phyloP scores from a whole-genome alignment of 2,113 vertebrate genomes.

The Sardina pilchardus region DNA sequence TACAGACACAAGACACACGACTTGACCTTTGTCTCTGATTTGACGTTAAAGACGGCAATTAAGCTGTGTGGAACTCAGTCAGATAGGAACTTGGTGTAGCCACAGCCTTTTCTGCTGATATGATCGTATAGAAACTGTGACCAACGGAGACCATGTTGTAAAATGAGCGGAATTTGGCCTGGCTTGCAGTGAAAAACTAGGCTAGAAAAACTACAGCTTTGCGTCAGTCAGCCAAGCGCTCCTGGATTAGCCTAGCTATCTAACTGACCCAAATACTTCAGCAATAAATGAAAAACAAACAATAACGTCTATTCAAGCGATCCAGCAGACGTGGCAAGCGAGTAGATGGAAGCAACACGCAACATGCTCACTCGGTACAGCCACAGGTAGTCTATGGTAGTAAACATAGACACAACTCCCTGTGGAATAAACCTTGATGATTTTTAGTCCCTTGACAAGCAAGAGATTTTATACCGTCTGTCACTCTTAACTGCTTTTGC shows the following conservation, averaged over 20 bases:
- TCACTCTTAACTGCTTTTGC: not conserved
- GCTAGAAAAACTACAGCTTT: not conserved
- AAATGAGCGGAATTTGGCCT: not conserved
- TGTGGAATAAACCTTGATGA: not conserved
- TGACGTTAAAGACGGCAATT: not conserved
- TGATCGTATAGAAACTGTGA: not conserved
- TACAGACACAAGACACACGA: not conserved
- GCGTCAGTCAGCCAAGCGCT: not conserved
- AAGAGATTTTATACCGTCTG: not conserved
- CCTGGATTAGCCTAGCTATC: slow-evolving; percentile 48
- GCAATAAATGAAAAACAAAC: slow-evolving; percentile 37
- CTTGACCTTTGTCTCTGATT: not conserved
- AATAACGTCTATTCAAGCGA: slow-evolving; percentile 25
- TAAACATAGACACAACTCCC: too few relatives aligned
- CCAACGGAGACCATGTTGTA: not conserved
- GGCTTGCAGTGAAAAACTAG: not conserved
- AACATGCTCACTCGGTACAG: not conserved
- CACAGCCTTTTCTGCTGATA: not conserved
- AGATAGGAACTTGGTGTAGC: not conserved
- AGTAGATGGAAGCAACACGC: not conserved
- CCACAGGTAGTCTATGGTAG: not conserved
- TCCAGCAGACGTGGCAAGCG: not conserved
- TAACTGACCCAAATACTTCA: slow-evolving; percentile 50
- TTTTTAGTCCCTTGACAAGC: not conserved
- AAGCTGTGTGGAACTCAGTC: not conserved